Evolutionary conservation across 2,113 vertebrate species (phyloP).

Genomic region (Gallinago paraguaiae): DNA sequence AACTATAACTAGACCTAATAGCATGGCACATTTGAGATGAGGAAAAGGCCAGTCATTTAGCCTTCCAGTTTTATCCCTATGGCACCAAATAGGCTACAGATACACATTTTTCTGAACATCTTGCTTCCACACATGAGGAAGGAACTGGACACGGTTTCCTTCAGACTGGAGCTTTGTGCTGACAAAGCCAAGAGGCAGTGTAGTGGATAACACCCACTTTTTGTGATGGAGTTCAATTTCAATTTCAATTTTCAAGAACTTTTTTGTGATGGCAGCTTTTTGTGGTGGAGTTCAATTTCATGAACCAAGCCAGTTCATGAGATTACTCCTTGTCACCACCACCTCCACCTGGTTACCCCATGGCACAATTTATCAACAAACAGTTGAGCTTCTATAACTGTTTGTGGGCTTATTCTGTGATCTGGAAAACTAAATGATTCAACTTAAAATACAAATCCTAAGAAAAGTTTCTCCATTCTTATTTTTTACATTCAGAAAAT

Average conservation of each 20-base stretch:
- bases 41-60: background rate
- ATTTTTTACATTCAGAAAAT: background rate
- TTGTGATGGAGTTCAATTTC: too few relatives aligned
- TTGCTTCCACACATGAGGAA: background rate
- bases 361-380: background rate
- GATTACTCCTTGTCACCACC: background rate
- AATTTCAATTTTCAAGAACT: too few relatives aligned
- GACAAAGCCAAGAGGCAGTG: background rate
- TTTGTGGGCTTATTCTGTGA: background rate
- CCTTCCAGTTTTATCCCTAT: background rate
- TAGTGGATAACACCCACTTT: background rate
- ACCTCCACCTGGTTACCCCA: background rate
- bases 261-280: background rate
- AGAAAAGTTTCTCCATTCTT: background rate
- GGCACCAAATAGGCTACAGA: background rate
- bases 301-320: background rate
- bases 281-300: background rate
- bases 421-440: background rate
- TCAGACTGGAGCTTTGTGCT: background rate
- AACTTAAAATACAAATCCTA: background rate
- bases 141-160: background rate
- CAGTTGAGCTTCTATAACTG: background rate
- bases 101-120: accelerated
- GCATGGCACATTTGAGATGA: accelerated
- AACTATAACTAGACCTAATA: background rate